Evolutionary conservation across 1,140 invertebrate genomes (phyloP), one percentile per base, ranked within the genome.

Genomic region (Drosophila melanica): DNA sequence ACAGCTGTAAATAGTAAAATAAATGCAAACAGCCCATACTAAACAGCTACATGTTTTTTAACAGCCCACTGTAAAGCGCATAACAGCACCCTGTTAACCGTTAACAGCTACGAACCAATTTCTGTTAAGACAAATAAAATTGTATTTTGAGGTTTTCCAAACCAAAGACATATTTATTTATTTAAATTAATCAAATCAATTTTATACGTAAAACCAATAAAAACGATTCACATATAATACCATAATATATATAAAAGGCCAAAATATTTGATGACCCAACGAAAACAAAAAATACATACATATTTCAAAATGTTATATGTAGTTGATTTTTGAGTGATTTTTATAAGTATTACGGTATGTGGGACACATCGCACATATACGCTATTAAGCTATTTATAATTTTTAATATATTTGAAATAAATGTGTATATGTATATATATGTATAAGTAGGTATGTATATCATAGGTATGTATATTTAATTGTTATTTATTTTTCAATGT

Each of bases 161-260:
- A 87, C 82, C 84, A 89, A 89, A 87, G 58, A 87, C 41, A 53
- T 87, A 77, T 82, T 72, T 72, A 67, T 72, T 59, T 59, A 72
- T 57, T 64, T 10, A 42, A 51, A 65, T 81, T 64, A 85, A 69
- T 53, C 47, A 87, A 82, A 87, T 82, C 58, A 79, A 65, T 79
- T 79, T 59, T 63, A 42, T 68, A 65, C 67, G 72, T 64, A 35
- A 79, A 79, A 64, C 42, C 75, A 66, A 50, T 76, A 60, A 45
- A 87, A 87, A 87, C 68, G 45, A 87, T 82, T 78, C 75, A 69
- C 70, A 44, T 47, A 60, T 66, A 75, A 78, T 70, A 78, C 65
- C 27, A 58, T 70, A 77, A 57, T 59, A 60, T 67, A 84, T 68
- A 59, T 27, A 12, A 79, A 66, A 39, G 72, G 63, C 58, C 67